Conservation (phyloP, 2,113 vertebrate species). For the Acrocephalus arundinaceus region DNA sequence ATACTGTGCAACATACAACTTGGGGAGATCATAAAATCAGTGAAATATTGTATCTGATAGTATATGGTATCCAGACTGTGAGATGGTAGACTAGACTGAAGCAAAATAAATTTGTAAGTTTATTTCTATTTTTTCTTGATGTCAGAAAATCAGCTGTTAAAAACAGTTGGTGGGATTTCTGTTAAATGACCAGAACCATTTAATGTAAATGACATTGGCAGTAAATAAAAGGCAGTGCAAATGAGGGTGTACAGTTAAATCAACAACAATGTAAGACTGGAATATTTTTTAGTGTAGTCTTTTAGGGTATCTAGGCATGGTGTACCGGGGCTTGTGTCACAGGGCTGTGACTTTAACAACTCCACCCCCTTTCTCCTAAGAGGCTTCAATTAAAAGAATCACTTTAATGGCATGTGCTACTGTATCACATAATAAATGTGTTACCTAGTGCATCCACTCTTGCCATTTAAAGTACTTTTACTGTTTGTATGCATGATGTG, state of each 20-base stretch:
- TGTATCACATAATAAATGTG: neutral
- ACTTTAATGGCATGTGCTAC: neutral
- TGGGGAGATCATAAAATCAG: neutral
- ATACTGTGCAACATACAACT: neutral
- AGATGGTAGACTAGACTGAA: neutral
- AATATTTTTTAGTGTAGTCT: neutral
- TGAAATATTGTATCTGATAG: neutral
- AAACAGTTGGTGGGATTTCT: neutral
- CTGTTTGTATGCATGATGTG: neutral
- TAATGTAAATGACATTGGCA: neutral
- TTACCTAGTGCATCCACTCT: neutral
- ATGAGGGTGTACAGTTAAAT: neutral
- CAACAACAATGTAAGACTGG: neutral
- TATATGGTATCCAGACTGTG: neutral
- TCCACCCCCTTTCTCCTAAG: neutral
- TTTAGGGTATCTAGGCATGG: neutral
- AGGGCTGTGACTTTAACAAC: neutral
- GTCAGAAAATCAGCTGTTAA: neutral
- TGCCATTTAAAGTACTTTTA: neutral
- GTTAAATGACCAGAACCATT: neutral
- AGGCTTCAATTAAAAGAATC: neutral
- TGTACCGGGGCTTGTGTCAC: neutral
- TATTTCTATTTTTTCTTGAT: neutral
- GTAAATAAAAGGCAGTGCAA: neutral
- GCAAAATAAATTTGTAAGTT: neutral